Conservation (phyloP, 2,888 invertebrate species). For the Polia nebulosa region DNA sequence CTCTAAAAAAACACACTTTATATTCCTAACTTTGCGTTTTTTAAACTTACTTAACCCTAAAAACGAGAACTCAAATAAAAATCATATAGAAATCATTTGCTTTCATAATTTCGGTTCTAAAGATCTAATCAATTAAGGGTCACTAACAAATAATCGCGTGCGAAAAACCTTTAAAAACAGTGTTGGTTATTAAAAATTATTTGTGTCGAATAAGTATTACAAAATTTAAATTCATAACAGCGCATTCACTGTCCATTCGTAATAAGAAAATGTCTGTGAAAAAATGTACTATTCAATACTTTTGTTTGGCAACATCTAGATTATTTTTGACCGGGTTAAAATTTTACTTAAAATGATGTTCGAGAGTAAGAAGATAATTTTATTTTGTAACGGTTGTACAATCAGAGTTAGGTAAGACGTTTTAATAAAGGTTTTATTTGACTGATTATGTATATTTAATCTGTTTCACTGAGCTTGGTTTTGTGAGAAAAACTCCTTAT, state of each 20-base stretch:
- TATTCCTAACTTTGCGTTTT: neutral
- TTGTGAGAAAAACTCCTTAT: neutral
- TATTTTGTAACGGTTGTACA: constrained; percentile 26
- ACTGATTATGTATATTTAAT: constrained; percentile 35
- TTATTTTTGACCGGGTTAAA: constrained; percentile 52
- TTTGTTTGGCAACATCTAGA: constrained; percentile 49
- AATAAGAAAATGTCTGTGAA: constrained; percentile 43
- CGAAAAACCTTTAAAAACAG: constrained; percentile 27
- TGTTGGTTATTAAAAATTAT: constrained; percentile 38
- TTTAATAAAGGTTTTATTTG: constrained; percentile 12
- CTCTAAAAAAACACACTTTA: too few relatives aligned
- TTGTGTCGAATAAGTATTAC: constrained; percentile 40
- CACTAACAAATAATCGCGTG: constrained; percentile 36
- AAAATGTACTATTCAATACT: constrained; percentile 39
- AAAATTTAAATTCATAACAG: constrained; percentile 43
- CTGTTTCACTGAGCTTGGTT: constrained; percentile 12
- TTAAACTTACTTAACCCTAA: neutral
- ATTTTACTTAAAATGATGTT: constrained; percentile 21
- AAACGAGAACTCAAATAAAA: neutral
- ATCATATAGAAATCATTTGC: neutral
- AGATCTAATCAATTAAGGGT: neutral
- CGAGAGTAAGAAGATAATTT: constrained; percentile 17
- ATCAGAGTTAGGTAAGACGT: constrained; percentile 24
- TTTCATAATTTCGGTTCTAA: constrained; percentile 15
- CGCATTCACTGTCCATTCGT: constrained; percentile 34